Evolutionary conservation across 2,888 invertebrate species (phyloP).

Genomic region (Spisula solida): DNA sequence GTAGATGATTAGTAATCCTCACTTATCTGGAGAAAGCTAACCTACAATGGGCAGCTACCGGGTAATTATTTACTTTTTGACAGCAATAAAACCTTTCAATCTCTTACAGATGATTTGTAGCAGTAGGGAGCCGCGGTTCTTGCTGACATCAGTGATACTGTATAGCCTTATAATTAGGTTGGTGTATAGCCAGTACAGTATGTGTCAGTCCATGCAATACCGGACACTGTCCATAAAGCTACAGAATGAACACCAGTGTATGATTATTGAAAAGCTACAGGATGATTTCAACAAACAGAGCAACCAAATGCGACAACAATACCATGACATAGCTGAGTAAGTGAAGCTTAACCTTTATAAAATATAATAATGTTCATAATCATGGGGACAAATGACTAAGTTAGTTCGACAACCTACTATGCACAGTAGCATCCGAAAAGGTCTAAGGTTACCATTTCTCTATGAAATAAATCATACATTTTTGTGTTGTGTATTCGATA

Average conservation of each 20-base stretch:
- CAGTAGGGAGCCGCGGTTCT: neutral
- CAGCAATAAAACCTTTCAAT: too few species aligned
- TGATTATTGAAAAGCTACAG: slow-evolving; percentile 79
- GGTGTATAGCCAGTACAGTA: slow-evolving; percentile 50
- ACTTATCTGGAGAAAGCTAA: too few species aligned
- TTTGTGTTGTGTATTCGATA: too few species aligned
- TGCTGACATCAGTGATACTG: neutral
- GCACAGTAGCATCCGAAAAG: too few species aligned
- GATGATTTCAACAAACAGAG: slow-evolving; percentile 71
- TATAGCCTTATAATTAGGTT: neutral
- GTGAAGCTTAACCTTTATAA: neutral
- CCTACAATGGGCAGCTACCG: too few species aligned
- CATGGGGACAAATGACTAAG: too few species aligned
- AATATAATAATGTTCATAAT: too few species aligned
- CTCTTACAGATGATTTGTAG: neutral
- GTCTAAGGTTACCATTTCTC: too few species aligned
- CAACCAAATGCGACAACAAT: slow-evolving; percentile 61
- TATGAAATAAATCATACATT: too few species aligned
- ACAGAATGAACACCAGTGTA: slow-evolving; percentile 84
- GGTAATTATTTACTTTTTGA: too few species aligned
- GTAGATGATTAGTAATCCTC: too few species aligned
- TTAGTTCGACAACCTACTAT: too few species aligned
- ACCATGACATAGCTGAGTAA: slow-evolving; percentile 67
- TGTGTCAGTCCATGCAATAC: slow-evolving; percentile 77
- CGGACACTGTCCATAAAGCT: slow-evolving; percentile 71